Conservation (phyloP, 2,888 invertebrate species). For the Abrostola triplasia region DNA sequence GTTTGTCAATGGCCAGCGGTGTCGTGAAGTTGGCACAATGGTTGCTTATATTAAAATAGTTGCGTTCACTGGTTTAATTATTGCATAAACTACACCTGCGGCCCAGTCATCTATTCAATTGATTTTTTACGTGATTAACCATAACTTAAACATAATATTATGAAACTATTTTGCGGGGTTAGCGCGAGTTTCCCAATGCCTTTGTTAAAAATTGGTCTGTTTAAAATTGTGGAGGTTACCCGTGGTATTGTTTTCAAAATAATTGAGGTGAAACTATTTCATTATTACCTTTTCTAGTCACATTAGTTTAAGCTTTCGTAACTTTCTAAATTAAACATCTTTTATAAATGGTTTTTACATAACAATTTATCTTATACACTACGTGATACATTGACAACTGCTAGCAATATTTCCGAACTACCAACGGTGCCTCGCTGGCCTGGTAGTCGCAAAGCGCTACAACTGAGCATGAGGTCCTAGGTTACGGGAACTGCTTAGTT, state of each 20-base stretch:
- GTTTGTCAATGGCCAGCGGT: constrained; percentile 63
- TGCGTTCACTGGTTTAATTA: constrained; percentile 60
- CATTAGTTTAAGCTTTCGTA: constrained; percentile 29
- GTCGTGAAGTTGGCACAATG: constrained; percentile 65
- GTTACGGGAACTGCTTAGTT: too few species aligned
- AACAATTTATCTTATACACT: too few species aligned
- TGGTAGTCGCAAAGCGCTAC: too few species aligned
- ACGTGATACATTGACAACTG: too few species aligned
- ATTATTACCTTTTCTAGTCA: constrained; percentile 4
- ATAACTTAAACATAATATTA: constrained; percentile 58
- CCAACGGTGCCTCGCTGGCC: too few species aligned
- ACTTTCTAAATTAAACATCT: constrained; percentile 16
- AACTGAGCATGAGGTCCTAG: too few species aligned
- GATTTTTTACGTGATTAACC: constrained; percentile 57
- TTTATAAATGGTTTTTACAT: too few species aligned
- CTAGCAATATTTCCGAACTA: too few species aligned
- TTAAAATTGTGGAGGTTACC: constrained; percentile 39
- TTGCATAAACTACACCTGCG: constrained; percentile 70
- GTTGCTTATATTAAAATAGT: constrained; percentile 80
- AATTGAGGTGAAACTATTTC: constrained; percentile 32
- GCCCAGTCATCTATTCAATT: constrained; percentile 62
- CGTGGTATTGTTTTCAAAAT: constrained; percentile 50
- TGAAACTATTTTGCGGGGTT: constrained; percentile 46
- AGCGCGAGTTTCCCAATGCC: constrained; percentile 49
- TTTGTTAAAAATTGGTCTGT: constrained; percentile 56